phyloP scores from a whole-genome alignment of 2,888 invertebrate species.

The Nebria salina region DNA sequence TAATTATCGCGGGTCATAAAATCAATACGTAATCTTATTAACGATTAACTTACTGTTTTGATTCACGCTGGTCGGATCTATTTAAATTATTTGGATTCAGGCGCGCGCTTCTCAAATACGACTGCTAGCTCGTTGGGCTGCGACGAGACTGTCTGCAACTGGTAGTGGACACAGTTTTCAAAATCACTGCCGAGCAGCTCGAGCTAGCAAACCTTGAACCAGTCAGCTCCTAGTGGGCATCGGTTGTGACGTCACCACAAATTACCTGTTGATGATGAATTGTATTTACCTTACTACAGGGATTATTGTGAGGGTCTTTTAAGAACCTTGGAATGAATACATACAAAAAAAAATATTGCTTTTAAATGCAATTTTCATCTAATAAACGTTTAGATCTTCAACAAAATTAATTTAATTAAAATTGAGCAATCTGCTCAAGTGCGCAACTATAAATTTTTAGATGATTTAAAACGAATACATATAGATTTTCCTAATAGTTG shows the following conservation, averaged over 20 bases:
- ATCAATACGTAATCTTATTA: not conserved
- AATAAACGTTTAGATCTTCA: not conserved
- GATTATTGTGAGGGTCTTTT: not conserved
- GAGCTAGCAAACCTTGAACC: slow-evolving; percentile 8
- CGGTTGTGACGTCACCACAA: not conserved
- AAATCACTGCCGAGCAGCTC: not conserved
- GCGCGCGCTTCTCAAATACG: not conserved
- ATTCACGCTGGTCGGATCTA: not conserved
- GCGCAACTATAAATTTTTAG: too few species aligned
- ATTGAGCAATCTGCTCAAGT: too few species aligned
- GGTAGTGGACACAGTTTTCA: not conserved
- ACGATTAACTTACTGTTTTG: not conserved
- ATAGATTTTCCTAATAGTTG: too few species aligned
- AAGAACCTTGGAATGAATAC: not conserved
- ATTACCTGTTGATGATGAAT: not conserved
- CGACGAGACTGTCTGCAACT: slow-evolving; percentile 8
- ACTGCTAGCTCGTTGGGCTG: not conserved
- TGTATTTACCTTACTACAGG: not conserved
- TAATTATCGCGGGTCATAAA: not conserved
- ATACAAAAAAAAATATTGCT: not conserved
- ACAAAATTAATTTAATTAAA: too few species aligned
- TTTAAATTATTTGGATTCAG: not conserved
- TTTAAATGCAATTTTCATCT: not conserved
- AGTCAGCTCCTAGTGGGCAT: slow-evolving; percentile 11
- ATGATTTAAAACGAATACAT: too few species aligned